A percentile compares a stretch with the other conserved stretches of the same genome.
Conservation (phyloP, 1,140 invertebrate species). For the Trichoplusia ni region DNA sequence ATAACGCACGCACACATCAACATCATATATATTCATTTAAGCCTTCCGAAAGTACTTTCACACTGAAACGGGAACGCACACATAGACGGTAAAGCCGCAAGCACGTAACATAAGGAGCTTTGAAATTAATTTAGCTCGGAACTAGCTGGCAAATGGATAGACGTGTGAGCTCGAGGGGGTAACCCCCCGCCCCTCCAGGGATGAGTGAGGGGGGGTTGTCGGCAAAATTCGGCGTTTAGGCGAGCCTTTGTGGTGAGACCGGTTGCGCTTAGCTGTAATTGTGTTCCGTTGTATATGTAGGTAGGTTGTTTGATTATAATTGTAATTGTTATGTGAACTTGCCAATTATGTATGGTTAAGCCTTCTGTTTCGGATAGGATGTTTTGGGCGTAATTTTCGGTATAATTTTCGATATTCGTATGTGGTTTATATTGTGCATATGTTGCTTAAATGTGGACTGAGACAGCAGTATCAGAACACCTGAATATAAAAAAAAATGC, state of each 20-base stretch:
- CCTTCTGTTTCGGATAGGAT: no score
- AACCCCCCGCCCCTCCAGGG: conserved; percentile 38
- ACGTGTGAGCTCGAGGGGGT: conserved; percentile 73
- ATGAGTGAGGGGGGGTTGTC: conserved; percentile 47
- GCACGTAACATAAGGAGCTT: conserved; percentile 82
- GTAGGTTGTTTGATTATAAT: conserved; percentile 28
- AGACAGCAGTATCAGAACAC: no score
- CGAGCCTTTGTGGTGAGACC: conserved; percentile 72
- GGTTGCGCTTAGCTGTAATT: conserved; percentile 70
- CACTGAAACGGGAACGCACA: conserved; percentile 54
- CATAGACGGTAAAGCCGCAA: conserved; percentile 73
- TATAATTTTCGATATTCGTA: background rate
- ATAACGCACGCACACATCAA: conserved; percentile 47
- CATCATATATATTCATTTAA: conserved; percentile 65
- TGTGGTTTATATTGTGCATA: background rate
- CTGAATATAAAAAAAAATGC: no score
- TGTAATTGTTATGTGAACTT: conserved; percentile 29
- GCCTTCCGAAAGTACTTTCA: conserved; percentile 73
- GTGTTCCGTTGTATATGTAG: conserved; percentile 43
- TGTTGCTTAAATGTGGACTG: no score
- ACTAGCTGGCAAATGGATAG: conserved; percentile 82
- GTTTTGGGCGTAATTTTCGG: background rate
- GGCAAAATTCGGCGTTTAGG: conserved; percentile 79
- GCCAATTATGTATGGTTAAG: conserved; percentile 10
- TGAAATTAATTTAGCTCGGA: conserved; percentile 82